These are phyloP conservation scores for Calidris pygmaea DNA, from an alignment of 2,113 vertebrate genomes.

Conservation along the genomic window DNA sequence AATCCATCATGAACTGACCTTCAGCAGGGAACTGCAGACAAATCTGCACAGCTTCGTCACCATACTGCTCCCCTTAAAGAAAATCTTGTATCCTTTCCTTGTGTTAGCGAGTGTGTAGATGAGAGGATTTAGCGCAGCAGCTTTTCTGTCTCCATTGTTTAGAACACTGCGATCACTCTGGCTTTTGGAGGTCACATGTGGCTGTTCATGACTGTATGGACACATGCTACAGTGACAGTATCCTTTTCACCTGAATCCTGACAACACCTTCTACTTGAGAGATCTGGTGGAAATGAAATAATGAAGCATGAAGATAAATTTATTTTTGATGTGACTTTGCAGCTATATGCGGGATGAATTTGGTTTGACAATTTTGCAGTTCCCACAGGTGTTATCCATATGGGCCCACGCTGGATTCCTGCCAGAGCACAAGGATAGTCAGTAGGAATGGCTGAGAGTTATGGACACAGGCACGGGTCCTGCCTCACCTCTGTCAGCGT, in stretches of 20 bases:
- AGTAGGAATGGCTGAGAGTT: background rate
- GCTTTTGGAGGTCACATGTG: background rate
- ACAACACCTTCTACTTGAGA: background rate
- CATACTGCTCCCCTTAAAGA: background rate
- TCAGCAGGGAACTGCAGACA: background rate
- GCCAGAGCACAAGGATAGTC: background rate
- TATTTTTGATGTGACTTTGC: background rate
- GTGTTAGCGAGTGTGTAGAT: background rate
- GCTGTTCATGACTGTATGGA: background rate
- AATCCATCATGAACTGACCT: background rate
- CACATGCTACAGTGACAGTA: background rate
- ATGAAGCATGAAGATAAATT: background rate
- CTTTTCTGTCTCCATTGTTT: background rate
- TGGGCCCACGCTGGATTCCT: background rate
- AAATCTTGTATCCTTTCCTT: background rate
- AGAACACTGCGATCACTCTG: fast-evolving
- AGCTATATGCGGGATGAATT: background rate
- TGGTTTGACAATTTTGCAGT: background rate
- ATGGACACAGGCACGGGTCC: background rate
- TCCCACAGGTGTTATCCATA: background rate
- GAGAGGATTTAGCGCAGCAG: background rate
- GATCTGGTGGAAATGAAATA: background rate
- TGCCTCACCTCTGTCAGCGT: background rate
- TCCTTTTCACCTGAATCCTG: background rate
- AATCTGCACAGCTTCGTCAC: background rate